Evolutionary conservation across 1,140 invertebrate species (phyloP), one percentile per base, ranked within the genome.

Genomic region (Bombus sylvicola): DNA sequence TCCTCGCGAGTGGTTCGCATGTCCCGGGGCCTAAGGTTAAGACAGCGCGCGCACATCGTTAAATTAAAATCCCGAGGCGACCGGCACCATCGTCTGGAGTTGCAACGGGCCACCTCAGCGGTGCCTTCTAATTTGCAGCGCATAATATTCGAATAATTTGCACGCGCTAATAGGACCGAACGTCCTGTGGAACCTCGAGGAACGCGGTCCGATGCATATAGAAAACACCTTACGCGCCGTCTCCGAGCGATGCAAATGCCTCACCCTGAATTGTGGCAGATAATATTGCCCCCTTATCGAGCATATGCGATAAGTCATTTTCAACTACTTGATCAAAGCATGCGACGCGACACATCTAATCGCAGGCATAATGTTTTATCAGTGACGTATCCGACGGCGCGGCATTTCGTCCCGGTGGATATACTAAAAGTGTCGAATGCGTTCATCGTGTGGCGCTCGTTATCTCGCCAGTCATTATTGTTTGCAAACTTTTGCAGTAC

Each of bases 111-210:
- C 89, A 84, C 76, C 80, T 75, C 62, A 75, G 57, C 80, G 81
- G 79, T 85, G 89, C 81, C 83, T 83, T 91, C 90, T 91, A 91
- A 91, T 91, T 91, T 91, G 90, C 87, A 87, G 75, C 85, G 90
- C 90, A 91, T 91, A 91, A 91, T 91, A 91, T 91, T 91, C 87
- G 87, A 89, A 91, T 91, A 91, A 91, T 91, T 91, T 89, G 87
- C 88, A 80, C 88, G 68, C 81, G 87, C 85, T 90, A 87, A 88
- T 90, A 86, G 86, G 84, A 66, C 75, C 75, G 66, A 47, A 74
- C 43, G 71, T 53, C 47, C 47, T 53, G 18, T 22, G 1, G 47
- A 53, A 53, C 71, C 71, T 59, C 22, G 41, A n/a, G n/a, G 64
- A 43, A 62, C 64, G 8, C 43, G 18, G 10, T n/a, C 13, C 37